Base-by-base conservation (phyloP, 2,888 invertebrate species). In the Orgyia antiqua region DNA sequence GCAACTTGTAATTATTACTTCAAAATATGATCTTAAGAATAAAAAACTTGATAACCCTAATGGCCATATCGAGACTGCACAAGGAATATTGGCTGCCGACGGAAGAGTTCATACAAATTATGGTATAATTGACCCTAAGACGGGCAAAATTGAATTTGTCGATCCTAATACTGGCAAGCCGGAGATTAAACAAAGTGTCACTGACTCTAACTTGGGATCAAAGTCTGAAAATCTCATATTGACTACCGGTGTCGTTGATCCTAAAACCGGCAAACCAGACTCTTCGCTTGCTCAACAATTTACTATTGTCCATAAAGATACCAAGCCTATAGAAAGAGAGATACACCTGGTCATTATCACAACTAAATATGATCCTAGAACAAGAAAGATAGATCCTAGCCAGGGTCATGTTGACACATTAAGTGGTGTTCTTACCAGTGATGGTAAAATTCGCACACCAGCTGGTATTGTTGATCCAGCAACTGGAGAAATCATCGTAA, bases 401-500 rank as follows among this genome's bases (percentile, higher is more conserved):
- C 73, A 76, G 59, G 74, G 76, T 12, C 66, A 70, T 25, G 72
- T 86, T 1, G 86, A 87, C 31, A 88, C 89, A 13, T 89, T 92
- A 44, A 89, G 88, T 48, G 92, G 91, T 21, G 80, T 84, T 12
- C 75, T 90, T 3, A 89, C 76, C 8, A 58, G 79, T 13, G 84
- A 87, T 54, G 87, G 87, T 13, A 86, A 74, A 51, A 84, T 87
- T 33, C 69, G 72, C 17, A 91, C 92, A 4, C 91, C 91, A 53
- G 87, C 91, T 33, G 92, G 92, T 8, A 75, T 89, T 20, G 84
- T 92, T 13, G 91, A 92, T 51, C 89, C 89, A 0, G 82, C 88
- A 39, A 89, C 88, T 12, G 90, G 90, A 15, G 84, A 87, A 56
- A 79, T 87, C n/a, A 56, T 71, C 5, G 51, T 77, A 3, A 79